Evolutionary conservation across 1,140 invertebrate genomes (phyloP).

Genomic region (Drosophila auraria): DNA sequence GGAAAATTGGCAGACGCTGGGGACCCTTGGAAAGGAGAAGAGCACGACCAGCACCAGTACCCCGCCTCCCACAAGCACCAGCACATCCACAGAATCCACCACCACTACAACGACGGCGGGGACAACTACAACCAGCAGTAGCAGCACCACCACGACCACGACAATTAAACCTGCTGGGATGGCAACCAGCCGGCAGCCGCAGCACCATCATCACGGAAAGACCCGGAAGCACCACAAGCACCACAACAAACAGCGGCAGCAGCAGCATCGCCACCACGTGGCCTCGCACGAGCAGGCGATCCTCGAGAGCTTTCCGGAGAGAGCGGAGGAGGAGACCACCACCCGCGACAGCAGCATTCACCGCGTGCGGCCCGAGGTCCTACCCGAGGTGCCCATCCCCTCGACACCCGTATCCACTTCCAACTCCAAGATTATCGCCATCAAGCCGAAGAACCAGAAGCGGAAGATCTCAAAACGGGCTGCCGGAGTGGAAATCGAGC

Average conservation of each 20-base stretch:
- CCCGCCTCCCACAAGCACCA: conserved; percentile 28
- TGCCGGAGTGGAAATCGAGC: conserved; percentile 77
- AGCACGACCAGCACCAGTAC: conserved; percentile 31
- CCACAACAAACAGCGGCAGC: conserved; percentile 60
- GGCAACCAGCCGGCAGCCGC: conserved; percentile 26
- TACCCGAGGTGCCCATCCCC: conserved; percentile 75
- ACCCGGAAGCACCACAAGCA: conserved; percentile 64
- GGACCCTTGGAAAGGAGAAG: conserved; percentile 59
- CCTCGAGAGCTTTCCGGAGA: conserved; percentile 44
- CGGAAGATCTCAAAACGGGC: conserved; percentile 55
- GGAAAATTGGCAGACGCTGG: conserved; percentile 69
- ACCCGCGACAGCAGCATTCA: conserved; percentile 84
- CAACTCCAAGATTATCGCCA: conserved; percentile 84
- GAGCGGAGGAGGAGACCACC: conserved; percentile 64
- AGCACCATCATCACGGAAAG: conserved; percentile 47
- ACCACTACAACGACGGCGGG: conserved; percentile 34
- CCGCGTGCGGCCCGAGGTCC: conserved; percentile 72
- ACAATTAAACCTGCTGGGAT: conserved; percentile 13
- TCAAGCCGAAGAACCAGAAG: conserved; percentile 77
- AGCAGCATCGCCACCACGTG: conserved; percentile 67
- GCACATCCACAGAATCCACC: conserved; percentile 31
- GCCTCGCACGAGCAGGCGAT: conserved; percentile 66
- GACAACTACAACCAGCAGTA: conserved; percentile 29
- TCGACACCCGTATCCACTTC: conserved; percentile 73
- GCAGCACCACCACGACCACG: conserved; percentile 34